Evolutionary conservation across 2,888 invertebrate genomes (phyloP), one percentile per base, ranked within the genome.

Genomic region (Eupithecia vulgata): DNA sequence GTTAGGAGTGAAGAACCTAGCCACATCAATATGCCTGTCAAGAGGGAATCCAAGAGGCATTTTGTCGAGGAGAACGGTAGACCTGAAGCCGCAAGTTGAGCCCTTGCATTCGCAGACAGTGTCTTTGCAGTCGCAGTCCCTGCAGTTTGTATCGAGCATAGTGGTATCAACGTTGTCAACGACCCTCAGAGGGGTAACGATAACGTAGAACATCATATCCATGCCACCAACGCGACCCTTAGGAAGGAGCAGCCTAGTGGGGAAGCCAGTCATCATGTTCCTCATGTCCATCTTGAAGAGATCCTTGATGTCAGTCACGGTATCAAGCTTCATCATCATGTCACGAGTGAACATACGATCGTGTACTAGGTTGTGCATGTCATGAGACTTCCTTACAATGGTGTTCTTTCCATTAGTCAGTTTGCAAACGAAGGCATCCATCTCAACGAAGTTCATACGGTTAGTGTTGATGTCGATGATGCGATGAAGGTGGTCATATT

Each of bases 161-260:
- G 78, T 82, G 1, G 87, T 71, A 73, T 93, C 92, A 57, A 91
- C 85, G 73, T 91, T 92, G 48, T 93, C 92, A 0, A 93, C 90
- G 64, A 89, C 73, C 77, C 90, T 93, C 82, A 95, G 88, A 61
- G 96, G 96, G 48, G 94, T 94, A 17, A 96, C 94, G 76, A 96
- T 95, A 67, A 96, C 95, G 89, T 96, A 96, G 66, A 97, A 81
- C 83, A 95, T 93, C 94, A 95, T 95, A 34, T 95, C 94, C 91
- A 96, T 91, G 70, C 97, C 97, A 75, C 95, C 95, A 68, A 91
- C 89, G 79, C 88, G 95, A 85, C 97, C 97, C 83, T 94, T 96
- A 65, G 97, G 97, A 69, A 97, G 90, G 61, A 97, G 86, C 64
- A 97, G 91, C 81, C 97, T 96, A 35, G 95, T 94, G 1, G 97